Base-by-base conservation (phyloP, 2,113 vertebrate species). In the Triplophysa dalaica region DNA sequence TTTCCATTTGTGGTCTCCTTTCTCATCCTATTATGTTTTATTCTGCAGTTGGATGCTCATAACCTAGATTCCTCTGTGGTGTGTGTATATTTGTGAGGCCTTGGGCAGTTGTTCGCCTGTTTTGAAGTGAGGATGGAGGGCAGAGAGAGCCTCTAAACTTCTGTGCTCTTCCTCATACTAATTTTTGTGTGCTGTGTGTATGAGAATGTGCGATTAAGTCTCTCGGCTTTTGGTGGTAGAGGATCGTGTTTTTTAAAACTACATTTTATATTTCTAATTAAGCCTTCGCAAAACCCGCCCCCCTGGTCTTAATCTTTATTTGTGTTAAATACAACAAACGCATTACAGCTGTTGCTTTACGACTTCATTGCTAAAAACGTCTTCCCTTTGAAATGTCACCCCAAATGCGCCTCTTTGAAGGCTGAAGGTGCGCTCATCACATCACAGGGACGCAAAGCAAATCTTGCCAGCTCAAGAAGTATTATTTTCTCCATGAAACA, bases 61-160 rank as follows among this genome's bases (percentile, higher is more conserved):
- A 81, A 77, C 80, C 80, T 68, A 77, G 65, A 77, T 82, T 82
- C 41, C 6, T 61, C 8, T 33, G 10, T 33, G 12, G 2, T 38
- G 48, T 52, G 62, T 77, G 45, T 41, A 17, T 74, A 38, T 75
- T 58, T 75, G 54, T 63, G 61, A 52, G 56, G 64, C 56, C 70
- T 75, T 60, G 63, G 33, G 79, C 70, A n/a, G 10, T 81, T 77
- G 11, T 70, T 73, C 33, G 3, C 6, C 33, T 38, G 48, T 73
- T 76, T 76, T 52, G 26, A 63, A 48, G 43, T 13, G 52, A 52
- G 54, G 45, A 61, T 67, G 58, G 58, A 19, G n/a, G 9, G 17
- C 17, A 62, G 70, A 56, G 58, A 56, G 52, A 19, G 19, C 45
- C 17, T 19, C 43, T 43, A 14, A 64, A 64, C 19, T 43, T 24